These are phyloP conservation scores for Dugesia japonica DNA, from an alignment of 2,888 invertebrate species.

Conservation along the genomic window DNA sequence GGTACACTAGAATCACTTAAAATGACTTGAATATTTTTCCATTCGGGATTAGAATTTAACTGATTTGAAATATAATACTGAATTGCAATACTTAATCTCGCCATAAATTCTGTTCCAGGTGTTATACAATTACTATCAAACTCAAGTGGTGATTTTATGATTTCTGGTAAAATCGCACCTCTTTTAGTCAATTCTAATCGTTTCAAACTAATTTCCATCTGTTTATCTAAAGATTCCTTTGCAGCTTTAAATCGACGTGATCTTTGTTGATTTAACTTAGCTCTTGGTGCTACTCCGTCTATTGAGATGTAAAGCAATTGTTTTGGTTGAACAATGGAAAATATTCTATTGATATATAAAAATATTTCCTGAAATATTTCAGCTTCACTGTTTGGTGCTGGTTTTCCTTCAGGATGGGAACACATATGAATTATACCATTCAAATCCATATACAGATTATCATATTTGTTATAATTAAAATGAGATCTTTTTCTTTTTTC, in stretches of 20 bases:
- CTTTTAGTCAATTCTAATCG: constrained; percentile 49
- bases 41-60: constrained; percentile 79
- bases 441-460: constrained; percentile 95
- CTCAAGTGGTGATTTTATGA: too few species aligned
- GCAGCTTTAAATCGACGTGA: constrained; percentile 87
- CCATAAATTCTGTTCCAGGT: constrained; percentile 94
- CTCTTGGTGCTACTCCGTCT: constrained; percentile 92
- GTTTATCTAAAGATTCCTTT: constrained; percentile 79
- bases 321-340: constrained; percentile 70
- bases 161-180: constrained; percentile 50
- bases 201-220: too few species aligned
- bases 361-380: constrained; percentile 99
- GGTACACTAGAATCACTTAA: constrained; percentile 97
- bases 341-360: constrained; percentile 85
- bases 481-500: too few species aligned
- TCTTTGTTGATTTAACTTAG: constrained; percentile 98
- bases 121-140: constrained; percentile 99
- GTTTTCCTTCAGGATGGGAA: constrained; percentile 89
- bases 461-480: constrained; percentile 55
- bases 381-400: constrained; percentile 89
- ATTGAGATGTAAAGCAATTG: constrained; percentile 95
- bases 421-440: constrained; percentile 99
- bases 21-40: constrained; percentile 66
- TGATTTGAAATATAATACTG: constrained; percentile 73
- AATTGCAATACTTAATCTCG: constrained; percentile 59